A percentile compares a stretch with the other conserved stretches of the same genome.
These are phyloP conservation scores for Cavia aperea DNA, from an alignment of 2,113 vertebrate genomes.

Conservation along the genomic window DNA sequence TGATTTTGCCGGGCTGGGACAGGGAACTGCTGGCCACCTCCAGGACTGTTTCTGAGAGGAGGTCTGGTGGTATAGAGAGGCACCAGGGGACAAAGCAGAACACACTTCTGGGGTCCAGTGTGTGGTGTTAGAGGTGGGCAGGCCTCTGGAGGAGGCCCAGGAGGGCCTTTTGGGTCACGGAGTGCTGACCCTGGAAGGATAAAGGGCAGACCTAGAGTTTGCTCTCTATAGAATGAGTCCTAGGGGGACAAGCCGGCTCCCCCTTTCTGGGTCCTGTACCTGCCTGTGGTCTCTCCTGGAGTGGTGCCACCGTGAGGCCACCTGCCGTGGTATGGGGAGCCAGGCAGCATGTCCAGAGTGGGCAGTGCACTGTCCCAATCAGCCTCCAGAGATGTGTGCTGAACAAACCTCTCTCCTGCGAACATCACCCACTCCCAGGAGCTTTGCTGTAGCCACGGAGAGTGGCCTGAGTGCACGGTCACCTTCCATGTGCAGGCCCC, in stretches of 20 bases:
- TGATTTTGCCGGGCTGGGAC: not conserved
- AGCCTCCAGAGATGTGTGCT: not conserved
- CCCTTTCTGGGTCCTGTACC: not conserved
- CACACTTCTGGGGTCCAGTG: not conserved
- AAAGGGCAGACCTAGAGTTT: not conserved
- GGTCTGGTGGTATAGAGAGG: not conserved
- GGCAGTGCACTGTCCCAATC: not conserved
- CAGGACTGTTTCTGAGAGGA: not conserved
- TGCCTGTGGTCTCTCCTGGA: not conserved
- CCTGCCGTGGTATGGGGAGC: not conserved
- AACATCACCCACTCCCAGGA: not conserved
- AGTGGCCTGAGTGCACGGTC: not conserved
- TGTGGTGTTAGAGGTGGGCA: not conserved
- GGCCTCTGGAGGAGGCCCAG: not conserved
- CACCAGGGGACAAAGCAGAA: not conserved
- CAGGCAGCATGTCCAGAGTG: not conserved
- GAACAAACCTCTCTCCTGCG: not conserved
- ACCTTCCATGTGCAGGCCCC: rapidly evolving
- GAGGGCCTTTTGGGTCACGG: not conserved
- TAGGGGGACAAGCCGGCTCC: too few species aligned
- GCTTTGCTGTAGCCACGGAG: not conserved
- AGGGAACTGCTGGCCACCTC: not conserved
- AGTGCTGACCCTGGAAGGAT: not conserved
- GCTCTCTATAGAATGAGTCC: not conserved
- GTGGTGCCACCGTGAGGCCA: not conserved